phyloP scores from a whole-genome alignment of 2,797 vertebrate genomes.

The Pantherophis alleghaniensis region DNA sequence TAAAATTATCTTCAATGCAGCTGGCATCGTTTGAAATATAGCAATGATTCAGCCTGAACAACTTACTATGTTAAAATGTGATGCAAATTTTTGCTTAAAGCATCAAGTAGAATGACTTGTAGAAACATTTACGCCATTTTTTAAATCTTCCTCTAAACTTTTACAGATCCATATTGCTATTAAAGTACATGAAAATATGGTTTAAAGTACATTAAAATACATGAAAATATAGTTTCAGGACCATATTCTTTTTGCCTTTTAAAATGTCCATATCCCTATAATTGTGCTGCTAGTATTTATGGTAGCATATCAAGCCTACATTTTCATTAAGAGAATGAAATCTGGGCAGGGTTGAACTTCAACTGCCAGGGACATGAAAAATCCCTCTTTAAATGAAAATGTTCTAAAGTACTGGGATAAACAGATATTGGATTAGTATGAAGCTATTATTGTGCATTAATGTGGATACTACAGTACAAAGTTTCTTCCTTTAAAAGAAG shows the following conservation, averaged over 20 bases:
- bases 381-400: neutral
- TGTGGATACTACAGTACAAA: neutral
- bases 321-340: conserved; percentile 54
- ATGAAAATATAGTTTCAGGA: conserved; percentile 67
- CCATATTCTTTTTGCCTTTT: conserved; percentile 69
- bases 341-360: neutral
- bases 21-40: conserved; percentile 52
- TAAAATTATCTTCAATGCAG: conserved; percentile 49
- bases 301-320: conserved; percentile 69
- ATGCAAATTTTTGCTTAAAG: conserved; percentile 73
- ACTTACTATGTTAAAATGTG: conserved; percentile 58
- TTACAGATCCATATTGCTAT: conserved; percentile 78
- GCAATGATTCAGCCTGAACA: conserved; percentile 32
- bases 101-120: conserved; percentile 72
- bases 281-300: conserved; percentile 64
- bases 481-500: neutral
- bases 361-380: neutral
- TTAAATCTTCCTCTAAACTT: conserved; percentile 66
- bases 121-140: conserved; percentile 73
- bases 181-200: conserved; percentile 72
- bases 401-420: neutral
- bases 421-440: neutral
- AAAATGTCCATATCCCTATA: conserved; percentile 59
- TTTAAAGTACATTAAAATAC: conserved; percentile 46
- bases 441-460: neutral